These are phyloP conservation scores for Cryptocephalus primarius DNA, from an alignment of 2,888 invertebrate genomes.

Conservation along the genomic window DNA sequence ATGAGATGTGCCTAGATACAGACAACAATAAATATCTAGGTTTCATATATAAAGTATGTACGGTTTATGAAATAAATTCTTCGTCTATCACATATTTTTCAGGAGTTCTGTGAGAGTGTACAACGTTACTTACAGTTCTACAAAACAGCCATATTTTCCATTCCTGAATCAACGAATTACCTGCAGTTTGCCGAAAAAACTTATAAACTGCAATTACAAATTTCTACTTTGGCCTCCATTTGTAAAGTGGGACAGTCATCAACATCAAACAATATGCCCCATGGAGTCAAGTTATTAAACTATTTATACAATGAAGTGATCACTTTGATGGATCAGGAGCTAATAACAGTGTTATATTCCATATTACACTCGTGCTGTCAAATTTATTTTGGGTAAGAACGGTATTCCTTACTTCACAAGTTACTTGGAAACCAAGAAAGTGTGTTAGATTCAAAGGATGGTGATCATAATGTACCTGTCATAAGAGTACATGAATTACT, in stretches of 20 bases:
- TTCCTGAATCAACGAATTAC: constrained; percentile 24
- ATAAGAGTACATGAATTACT: too few species aligned
- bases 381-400: constrained; percentile 30
- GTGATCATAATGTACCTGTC: too few species aligned
- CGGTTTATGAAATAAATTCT: too few species aligned
- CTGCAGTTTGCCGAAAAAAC: constrained; percentile 32
- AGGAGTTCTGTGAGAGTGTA: constrained; percentile 51
- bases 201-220: constrained; percentile 42
- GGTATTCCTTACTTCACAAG: too few species aligned
- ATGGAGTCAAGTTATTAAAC: constrained; percentile 51
- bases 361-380: constrained; percentile 34
- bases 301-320: constrained; percentile 54
- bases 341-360: constrained; percentile 45
- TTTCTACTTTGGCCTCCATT: constrained; percentile 44
- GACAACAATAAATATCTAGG: constrained; percentile 20
- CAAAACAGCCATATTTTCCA: constrained; percentile 36
- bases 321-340: constrained; percentile 44
- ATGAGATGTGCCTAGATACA: constrained; percentile 23
- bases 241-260: constrained; percentile 38
- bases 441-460: too few species aligned
- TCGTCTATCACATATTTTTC: too few species aligned
- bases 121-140: constrained; percentile 49
- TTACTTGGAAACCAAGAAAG: too few species aligned
- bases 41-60: too few species aligned
- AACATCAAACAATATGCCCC: constrained; percentile 24